Conservation (phyloP, 1,140 invertebrate genomes). For the Magallana gigas region DNA sequence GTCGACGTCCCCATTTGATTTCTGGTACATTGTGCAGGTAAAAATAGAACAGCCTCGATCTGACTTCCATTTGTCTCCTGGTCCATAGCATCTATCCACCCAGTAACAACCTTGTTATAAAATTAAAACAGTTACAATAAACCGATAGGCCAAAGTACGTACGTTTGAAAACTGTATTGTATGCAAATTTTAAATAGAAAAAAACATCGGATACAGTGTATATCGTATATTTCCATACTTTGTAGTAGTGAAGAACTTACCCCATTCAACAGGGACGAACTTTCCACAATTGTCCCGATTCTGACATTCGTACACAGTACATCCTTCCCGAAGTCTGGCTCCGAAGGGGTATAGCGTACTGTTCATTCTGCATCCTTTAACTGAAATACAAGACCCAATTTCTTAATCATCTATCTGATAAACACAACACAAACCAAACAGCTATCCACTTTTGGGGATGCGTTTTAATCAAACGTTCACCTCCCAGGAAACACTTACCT, state of each 20-base stretch:
- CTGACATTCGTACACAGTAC: slow-evolving; percentile 15
- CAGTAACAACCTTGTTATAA: not conserved
- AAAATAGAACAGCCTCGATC: slow-evolving; percentile 2
- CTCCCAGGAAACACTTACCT: not conserved
- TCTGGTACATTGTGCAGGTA: slow-evolving; percentile 7
- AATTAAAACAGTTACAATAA: not conserved
- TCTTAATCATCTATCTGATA: too few relatives aligned
- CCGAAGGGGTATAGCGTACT: not conserved
- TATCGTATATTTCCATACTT: not conserved
- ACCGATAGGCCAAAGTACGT: not conserved
- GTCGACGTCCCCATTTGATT: not conserved
- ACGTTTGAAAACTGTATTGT: not conserved
- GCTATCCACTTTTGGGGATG: too few relatives aligned
- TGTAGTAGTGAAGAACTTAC: not conserved
- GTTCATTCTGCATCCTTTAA: not conserved
- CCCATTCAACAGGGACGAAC: not conserved
- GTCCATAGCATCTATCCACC: slow-evolving; percentile 7
- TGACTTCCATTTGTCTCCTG: slow-evolving; percentile 13
- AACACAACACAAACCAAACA: too few relatives aligned
- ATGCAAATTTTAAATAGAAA: not conserved
- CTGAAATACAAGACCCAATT: not conserved
- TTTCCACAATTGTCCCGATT: not conserved
- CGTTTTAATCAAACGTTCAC: too few relatives aligned
- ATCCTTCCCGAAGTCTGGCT: not conserved
- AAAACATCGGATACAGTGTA: not conserved